These are phyloP conservation scores for Clunio marinus DNA, from an alignment of 2,888 invertebrate genomes.

Conservation along the genomic window DNA sequence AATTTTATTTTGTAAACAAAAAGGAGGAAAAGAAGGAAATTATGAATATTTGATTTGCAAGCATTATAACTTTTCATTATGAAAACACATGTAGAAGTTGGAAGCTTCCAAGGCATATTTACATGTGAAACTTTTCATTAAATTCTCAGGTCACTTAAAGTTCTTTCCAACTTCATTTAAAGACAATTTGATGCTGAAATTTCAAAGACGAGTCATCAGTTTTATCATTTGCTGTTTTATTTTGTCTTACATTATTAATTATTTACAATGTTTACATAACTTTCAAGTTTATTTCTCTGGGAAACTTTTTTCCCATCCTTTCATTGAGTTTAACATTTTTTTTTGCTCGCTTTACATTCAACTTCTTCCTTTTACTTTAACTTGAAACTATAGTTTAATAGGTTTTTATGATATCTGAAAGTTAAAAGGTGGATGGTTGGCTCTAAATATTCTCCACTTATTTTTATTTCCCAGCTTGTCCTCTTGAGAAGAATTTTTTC, in stretches of 20 bases:
- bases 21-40: no score
- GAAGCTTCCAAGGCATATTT: no score
- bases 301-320: background rate
- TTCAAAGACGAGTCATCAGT: conserved; percentile 3
- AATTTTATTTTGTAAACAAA: no score
- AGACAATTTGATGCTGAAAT: background rate
- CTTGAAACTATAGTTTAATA: conserved; percentile 7
- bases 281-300: background rate
- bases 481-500: background rate
- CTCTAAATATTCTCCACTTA: background rate
- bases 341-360: background rate
- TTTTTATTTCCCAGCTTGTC: background rate
- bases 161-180: no score
- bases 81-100: no score
- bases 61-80: no score
- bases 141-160: no score
- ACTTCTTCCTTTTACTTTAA: background rate
- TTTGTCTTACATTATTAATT: conserved; percentile 21
- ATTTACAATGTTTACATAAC: conserved; percentile 37
- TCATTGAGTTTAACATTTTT: background rate
- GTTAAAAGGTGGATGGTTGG: conserved; percentile 3
- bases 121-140: no score
- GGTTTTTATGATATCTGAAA: conserved; percentile 22
- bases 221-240: conserved; percentile 19
- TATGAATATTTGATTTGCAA: no score